These are phyloP conservation scores for Erythrocebus patas DNA, from an alignment of 2,113 vertebrate species.

Conservation along the genomic window DNA sequence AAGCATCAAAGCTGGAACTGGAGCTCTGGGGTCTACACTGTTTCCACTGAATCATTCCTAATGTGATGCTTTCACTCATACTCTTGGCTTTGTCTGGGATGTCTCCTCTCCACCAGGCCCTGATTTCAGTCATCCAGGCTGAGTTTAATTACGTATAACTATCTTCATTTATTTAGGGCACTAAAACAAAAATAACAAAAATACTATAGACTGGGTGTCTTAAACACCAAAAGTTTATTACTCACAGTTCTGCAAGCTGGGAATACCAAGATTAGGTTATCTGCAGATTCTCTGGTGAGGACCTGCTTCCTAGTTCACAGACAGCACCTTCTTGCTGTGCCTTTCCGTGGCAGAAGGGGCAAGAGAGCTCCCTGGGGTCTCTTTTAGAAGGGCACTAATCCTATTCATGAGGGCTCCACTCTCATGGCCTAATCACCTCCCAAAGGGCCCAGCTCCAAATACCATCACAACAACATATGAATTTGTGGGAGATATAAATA, in stretches of 20 bases:
- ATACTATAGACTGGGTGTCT: neutral
- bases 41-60: neutral
- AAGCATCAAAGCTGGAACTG: neutral
- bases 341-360: neutral
- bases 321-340: neutral
- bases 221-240: neutral
- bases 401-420: no score
- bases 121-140: neutral
- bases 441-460: neutral
- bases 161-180: neutral
- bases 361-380: neutral
- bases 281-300: neutral
- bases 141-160: neutral
- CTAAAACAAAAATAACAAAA: neutral
- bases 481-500: neutral
- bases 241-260: neutral
- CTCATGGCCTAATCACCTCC: neutral
- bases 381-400: neutral
- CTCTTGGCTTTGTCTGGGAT: neutral
- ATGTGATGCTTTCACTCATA: neutral
- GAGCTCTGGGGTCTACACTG: neutral
- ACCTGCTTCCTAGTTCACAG: neutral
- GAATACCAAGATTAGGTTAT: neutral
- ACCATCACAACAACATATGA: neutral
- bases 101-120: neutral